Evolutionary conservation across 2,797 vertebrate species (phyloP), one percentile per base, ranked within the genome.

Genomic region (Scarus forsteni): DNA sequence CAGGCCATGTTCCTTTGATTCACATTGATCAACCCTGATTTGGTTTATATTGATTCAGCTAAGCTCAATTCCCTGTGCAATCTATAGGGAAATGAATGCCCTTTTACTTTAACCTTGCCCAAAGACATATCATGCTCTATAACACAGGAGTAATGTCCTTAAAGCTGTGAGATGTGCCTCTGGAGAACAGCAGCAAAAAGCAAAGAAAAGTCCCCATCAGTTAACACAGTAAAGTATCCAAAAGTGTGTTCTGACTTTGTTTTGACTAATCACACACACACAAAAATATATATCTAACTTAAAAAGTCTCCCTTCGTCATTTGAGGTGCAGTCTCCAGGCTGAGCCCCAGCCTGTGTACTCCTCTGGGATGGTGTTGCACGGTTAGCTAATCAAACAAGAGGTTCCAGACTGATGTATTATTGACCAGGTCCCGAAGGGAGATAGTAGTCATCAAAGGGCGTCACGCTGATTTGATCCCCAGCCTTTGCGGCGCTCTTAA

Each of bases 31-130:
- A 78, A 66, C 80, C 73, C 80, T 88, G 88, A 91, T 92, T 93
- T 84, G 81, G 50, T 90, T 92, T 90, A 71, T 90, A 92, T 92
- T 90, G 92, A 93, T 90, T 87, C 44, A 60, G 66, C 46, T 62
- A 43, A 39, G 68, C 85, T 66, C 88, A 87, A 91, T 89, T 87
- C 84, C 85, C 85, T 15, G 54, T 59, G 66, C 81, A 88, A 81
- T 92, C 85, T 89, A 71, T 68, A 87, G 84, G 88, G 81, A 91
- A 90, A 91, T 86, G 56, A 87, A 81, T 81, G 85, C 70, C 86
- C 86, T 89, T 89, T 91, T 86, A 70, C 83, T 87, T 88, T 84
- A 85, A 85, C 85, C 88, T 89, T 89, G 84, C 86, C 71, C 70
- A 85, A 89, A 89, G 87, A 85, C 64, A 0, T 34, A 67, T 60